phyloP scores from a whole-genome alignment of 2,888 invertebrate species.

The Drosophila nr. fundita region DNA sequence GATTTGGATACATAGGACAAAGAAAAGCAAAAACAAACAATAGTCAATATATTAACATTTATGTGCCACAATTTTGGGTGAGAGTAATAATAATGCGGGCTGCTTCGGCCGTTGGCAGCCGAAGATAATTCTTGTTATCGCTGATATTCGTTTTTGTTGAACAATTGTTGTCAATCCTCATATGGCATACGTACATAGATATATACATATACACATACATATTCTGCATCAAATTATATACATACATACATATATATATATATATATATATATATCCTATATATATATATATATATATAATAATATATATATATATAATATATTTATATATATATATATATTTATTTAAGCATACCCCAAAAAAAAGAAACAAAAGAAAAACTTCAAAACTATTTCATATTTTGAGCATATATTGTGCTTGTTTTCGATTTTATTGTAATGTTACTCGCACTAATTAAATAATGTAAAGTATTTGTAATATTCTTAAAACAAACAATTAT shows the following conservation, averaged over 20 bases:
- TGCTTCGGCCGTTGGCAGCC: conserved; percentile 37
- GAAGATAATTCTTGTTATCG: conserved; percentile 64
- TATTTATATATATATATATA: conserved; percentile 18
- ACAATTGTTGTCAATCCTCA: conserved; percentile 44
- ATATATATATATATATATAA: conserved; percentile 23
- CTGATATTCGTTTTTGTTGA: conserved; percentile 50
- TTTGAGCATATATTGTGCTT: conserved; percentile 66
- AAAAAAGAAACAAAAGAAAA: conserved; percentile 9
- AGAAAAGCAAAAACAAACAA: conserved; percentile 41
- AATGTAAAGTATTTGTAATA: conserved; percentile 66
- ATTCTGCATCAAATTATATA: conserved; percentile 37
- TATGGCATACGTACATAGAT: conserved; percentile 37
- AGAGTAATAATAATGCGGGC: conserved; percentile 31
- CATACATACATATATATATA: conserved; percentile 14
- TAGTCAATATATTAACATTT: conserved; percentile 52
- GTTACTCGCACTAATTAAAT: conserved; percentile 78
- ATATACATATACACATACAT: conserved; percentile 24
- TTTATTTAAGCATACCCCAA: conserved; percentile 35
- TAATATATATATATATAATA: neutral
- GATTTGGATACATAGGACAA: conserved; percentile 31
- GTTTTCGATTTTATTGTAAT: conserved; percentile 74
- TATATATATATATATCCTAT: conserved; percentile 24
- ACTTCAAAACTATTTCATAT: conserved; percentile 47
- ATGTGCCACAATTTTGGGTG: conserved; percentile 49
- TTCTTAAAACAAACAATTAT: conserved; percentile 54